These are phyloP conservation scores for Ormyrus labotus DNA, from an alignment of 2,888 invertebrate genomes.

Conservation along the genomic window DNA sequence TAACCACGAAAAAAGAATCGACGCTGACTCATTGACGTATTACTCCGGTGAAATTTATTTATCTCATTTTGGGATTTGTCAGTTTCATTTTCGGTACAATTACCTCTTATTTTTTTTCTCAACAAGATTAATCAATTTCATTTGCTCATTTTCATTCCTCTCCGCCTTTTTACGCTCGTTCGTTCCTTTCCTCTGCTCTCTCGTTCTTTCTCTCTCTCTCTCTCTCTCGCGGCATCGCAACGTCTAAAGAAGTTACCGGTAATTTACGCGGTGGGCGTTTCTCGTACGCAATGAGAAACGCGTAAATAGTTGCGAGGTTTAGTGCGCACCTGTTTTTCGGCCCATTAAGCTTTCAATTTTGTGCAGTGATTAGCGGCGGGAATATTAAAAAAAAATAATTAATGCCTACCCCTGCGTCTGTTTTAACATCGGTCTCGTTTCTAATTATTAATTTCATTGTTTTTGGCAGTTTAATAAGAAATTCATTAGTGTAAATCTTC, in stretches of 20 bases:
- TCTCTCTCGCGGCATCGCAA: slow-evolving; percentile 49
- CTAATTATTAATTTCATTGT: slow-evolving; percentile 42
- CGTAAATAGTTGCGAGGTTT: slow-evolving; percentile 59
- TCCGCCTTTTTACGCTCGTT: slow-evolving; percentile 44
- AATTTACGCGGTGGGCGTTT: slow-evolving; percentile 65
- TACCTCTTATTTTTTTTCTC: slow-evolving; percentile 15
- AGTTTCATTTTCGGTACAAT: not conserved
- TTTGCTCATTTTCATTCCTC: slow-evolving; percentile 44
- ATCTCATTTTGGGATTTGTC: too few relatives aligned
- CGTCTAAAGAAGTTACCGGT: slow-evolving; percentile 53
- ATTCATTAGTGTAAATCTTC: not conserved
- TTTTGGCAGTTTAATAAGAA: not conserved
- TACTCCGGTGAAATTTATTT: too few relatives aligned
- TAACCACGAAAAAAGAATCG: too few relatives aligned
- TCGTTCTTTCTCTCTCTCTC: too few relatives aligned
- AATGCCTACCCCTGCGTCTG: slow-evolving; percentile 19
- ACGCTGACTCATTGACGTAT: too few relatives aligned
- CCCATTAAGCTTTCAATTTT: slow-evolving; percentile 50
- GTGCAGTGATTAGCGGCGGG: slow-evolving; percentile 40
- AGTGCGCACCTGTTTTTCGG: slow-evolving; percentile 46
- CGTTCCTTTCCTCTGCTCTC: slow-evolving; percentile 34
- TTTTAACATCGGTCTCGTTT: slow-evolving; percentile 29
- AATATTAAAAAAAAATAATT: slow-evolving; percentile 51
- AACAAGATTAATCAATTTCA: slow-evolving; percentile 37
- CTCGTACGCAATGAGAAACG: slow-evolving; percentile 59